Percentiles rank a stretch among this genome's conserved stretches.
Conservation (phyloP, 1,140 invertebrate genomes). For the Tetramorium alpestre region DNA sequence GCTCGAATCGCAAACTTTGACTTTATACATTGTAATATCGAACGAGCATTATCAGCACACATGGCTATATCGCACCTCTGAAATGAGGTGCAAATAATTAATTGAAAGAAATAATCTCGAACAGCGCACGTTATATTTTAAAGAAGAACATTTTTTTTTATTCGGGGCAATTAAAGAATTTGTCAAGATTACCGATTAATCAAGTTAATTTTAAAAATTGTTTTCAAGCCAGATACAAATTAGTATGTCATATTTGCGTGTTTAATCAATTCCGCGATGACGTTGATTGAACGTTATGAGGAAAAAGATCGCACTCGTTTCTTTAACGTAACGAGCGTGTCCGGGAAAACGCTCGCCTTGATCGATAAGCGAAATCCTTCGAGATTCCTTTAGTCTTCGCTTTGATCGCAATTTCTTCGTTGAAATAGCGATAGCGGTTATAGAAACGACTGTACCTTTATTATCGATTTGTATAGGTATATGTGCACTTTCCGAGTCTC, state of each 20-base stretch:
- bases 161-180: not conserved
- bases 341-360: not conserved
- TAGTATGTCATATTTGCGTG: slow-evolving; percentile 25
- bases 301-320: slow-evolving; percentile 4
- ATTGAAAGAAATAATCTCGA: not conserved
- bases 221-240: not conserved
- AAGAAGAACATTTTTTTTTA: not conserved
- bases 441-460: not conserved
- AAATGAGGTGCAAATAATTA: slow-evolving; percentile 1
- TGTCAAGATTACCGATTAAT: not conserved
- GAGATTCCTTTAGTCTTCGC: not conserved
- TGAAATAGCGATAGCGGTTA: not conserved
- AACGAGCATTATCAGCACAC: slow-evolving; percentile 31
- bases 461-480: slow-evolving; percentile 39
- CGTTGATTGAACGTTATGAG: slow-evolving; percentile 16
- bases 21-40: slow-evolving; percentile 58
- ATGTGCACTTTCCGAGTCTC: not conserved
- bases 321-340: not conserved
- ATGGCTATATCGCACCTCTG: not conserved
- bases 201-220: slow-evolving; percentile 4
- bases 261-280: slow-evolving; percentile 20
- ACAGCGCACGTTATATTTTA: not conserved
- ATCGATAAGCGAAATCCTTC: slow-evolving; percentile 41
- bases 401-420: slow-evolving; percentile 27
- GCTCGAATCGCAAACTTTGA: slow-evolving; percentile 56